Evolutionary conservation across 2,888 invertebrate species (phyloP).

Genomic region (Pecten maximus): DNA sequence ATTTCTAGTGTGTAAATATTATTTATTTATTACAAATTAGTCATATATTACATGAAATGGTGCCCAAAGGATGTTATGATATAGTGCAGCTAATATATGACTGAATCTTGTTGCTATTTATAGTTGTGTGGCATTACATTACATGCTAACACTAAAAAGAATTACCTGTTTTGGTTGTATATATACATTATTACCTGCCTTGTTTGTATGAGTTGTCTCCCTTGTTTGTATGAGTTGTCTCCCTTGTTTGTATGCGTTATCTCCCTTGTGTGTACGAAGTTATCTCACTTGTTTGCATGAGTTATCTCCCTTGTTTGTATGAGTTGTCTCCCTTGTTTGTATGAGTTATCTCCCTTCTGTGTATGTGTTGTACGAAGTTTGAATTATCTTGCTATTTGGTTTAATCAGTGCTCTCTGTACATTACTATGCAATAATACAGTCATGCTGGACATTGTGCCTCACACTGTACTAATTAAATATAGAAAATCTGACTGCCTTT

Average conservation of each 20-base stretch:
- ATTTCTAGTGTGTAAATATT: background rate
- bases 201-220: background rate
- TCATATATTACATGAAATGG: background rate
- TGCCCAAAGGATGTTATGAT: background rate
- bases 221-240: background rate
- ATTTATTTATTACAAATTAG: background rate
- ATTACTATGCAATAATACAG: background rate
- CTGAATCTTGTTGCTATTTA: background rate
- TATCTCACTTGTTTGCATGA: background rate
- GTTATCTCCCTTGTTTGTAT: background rate
- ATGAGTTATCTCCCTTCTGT: background rate
- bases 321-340: background rate
- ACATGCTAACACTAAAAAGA: too few relatives aligned
- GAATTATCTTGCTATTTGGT: background rate
- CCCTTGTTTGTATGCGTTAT: background rate
- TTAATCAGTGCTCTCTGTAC: background rate
- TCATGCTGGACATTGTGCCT: background rate
- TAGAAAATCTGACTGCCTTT: background rate
- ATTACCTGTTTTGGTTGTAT: background rate
- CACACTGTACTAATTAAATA: background rate
- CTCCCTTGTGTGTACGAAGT: background rate
- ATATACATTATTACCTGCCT: background rate
- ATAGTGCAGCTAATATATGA: background rate
- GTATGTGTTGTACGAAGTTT: too few relatives aligned
- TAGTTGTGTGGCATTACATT: background rate